Conservation (phyloP, 2,888 invertebrate genomes). For the Embidobia sp. region DNA sequence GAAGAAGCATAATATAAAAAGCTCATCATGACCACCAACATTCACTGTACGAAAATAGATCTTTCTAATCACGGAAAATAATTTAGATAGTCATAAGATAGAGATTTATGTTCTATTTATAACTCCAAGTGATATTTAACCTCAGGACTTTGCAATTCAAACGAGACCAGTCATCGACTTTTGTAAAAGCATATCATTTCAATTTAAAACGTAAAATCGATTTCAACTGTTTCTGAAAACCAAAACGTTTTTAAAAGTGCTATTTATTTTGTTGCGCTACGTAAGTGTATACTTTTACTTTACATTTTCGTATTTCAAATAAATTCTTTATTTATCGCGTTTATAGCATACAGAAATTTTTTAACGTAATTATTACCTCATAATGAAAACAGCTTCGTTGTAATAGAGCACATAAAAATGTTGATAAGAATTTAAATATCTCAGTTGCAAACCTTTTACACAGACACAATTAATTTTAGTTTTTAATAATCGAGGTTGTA, state of each 20-base stretch:
- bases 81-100: slow-evolving; percentile 11
- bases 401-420: too few relatives aligned
- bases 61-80: slow-evolving; percentile 5
- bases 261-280: slow-evolving; percentile 4
- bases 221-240: slow-evolving; percentile 14
- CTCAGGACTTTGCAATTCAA: slow-evolving; percentile 44
- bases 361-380: too few relatives aligned
- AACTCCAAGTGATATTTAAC: slow-evolving; percentile 21
- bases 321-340: too few relatives aligned
- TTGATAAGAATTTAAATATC: too few relatives aligned
- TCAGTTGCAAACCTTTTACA: too few relatives aligned
- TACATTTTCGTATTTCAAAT: background rate
- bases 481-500: too few relatives aligned
- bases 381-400: too few relatives aligned
- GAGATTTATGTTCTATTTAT: slow-evolving; percentile 20
- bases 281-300: background rate
- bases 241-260: background rate
- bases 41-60: slow-evolving; percentile 13
- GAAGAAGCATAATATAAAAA: background rate
- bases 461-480: too few relatives aligned
- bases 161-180: slow-evolving; percentile 37
- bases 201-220: slow-evolving; percentile 31
- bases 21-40: background rate
- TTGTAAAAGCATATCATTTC: slow-evolving; percentile 29
- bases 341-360: too few relatives aligned